Evolutionary conservation across 2,797 vertebrate genomes (phyloP), one percentile per base, ranked within the genome.

Genomic region (Cossypha heuglini): DNA sequence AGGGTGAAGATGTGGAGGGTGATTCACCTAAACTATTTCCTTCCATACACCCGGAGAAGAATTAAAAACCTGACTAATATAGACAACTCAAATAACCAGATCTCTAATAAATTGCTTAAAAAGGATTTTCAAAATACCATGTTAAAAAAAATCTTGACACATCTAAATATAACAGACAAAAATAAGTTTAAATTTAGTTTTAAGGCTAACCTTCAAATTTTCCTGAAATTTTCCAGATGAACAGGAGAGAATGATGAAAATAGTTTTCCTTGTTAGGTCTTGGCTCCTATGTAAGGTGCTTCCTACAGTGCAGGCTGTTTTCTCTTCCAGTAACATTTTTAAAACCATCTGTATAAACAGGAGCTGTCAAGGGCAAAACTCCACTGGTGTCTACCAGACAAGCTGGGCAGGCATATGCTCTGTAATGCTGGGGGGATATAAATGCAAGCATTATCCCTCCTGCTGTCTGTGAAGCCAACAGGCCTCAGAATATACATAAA

Each of bases 11-110:
- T 54, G 19, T 42, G 68, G 21, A 73, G 10, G 15, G 29, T 93
- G 91, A 93, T 93, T 94, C 95, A 94, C 67, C 48, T 87, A 33
- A 82, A 68, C 76, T 72, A 55, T 76, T 85, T 69, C 20, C 19
- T 82, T 79, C 55, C 8, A 73, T 63, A 24, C 11, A 6, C 26
- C 73, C 38, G 21, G 45, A 82, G 17, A 12, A 31, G 43, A 95
- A 29, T 16, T 10, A 79, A 72, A 86, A 75, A 40, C 11, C 55
- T 82, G 71, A 89, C 59, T 73, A 45, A 63, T 35, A 49, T 4
- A 55, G 55, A 19, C 51, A 89, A 82, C 33, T 76, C 33, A 87
- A 74, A 84, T 85, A 89, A 71, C 12, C 58, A 89, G 16, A 57
- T 71, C 16, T 68, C 64, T 93, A 84, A 84, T 59, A 64, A 90